Evolutionary conservation across 1,140 invertebrate species (phyloP), one percentile per base, ranked within the genome.

Genomic region (Drosophila ogumai): DNA sequence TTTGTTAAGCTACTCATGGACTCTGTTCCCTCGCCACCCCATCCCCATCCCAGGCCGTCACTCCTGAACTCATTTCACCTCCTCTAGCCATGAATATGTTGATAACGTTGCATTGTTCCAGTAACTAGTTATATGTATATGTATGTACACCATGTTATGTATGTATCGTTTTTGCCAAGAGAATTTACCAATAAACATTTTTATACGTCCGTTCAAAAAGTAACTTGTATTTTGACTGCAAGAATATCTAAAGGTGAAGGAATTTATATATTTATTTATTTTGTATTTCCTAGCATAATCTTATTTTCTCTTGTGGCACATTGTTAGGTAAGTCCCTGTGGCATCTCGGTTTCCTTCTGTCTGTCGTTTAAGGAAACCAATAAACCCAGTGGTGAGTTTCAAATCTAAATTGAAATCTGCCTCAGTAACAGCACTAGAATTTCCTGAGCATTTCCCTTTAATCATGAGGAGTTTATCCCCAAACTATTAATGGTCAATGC

Each of bases 81-180:
- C 46, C 28, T 41, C 54, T 34, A 49, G 9, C 57, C 80, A 65
- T 73, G 79, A 63, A 76, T 49, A 76, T 49, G 66, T 72, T 56
- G 55, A 59, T 41, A 59, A 50, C 69, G 67, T 71, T 65, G 67
- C 65, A 65, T 84, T 75, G 75, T 72, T 79, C 52, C 49, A 80
- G 44, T 71, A 76, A 59, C 60, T 84, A 82, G 81, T 84, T 84
- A 81, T 81, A 73, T 84, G 76, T 81, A 66, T 81, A 75, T 75
- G 81, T 82, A 75, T 75, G 65, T 79, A 74, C 50, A 44, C 76
- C 58, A 79, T 80, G 77, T 80, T 81, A 81, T 81, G 61, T 76
- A 69, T 75, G 61, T 75, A 68, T 74, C 63, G 50, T 57, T 73
- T 75, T 63, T 67, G 54, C 43, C 40, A 76, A 61, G 64, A 64